These are phyloP conservation scores for Medauroidea extradentata DNA, from an alignment of 1,140 invertebrate genomes.

Conservation along the genomic window DNA sequence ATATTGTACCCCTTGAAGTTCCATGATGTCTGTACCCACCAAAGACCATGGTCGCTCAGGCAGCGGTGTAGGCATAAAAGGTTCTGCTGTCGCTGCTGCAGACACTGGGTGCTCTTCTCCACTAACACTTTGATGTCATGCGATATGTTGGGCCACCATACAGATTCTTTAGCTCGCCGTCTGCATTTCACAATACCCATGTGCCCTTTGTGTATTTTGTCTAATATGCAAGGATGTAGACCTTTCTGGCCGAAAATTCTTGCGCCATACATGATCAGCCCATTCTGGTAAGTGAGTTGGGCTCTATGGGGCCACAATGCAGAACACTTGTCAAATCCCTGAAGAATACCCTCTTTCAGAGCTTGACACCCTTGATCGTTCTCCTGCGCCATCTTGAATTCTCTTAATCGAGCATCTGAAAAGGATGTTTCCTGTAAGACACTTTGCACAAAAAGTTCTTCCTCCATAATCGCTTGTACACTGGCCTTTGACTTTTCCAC, in stretches of 20 bases:
- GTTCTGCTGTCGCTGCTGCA: neutral
- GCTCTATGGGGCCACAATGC: neutral
- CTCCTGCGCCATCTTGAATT: neutral
- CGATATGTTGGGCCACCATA: conserved; percentile 1
- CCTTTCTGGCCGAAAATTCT: neutral
- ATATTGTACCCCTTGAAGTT: neutral
- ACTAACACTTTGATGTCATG: neutral
- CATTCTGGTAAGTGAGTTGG: neutral
- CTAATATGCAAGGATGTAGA: neutral
- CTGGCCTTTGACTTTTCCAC: neutral
- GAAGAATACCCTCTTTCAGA: neutral
- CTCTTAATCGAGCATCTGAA: neutral
- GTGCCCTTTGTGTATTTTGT: conserved; percentile 1
- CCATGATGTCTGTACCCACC: neutral
- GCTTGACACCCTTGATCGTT: neutral
- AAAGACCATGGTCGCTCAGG: neutral
- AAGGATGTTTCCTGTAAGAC: neutral
- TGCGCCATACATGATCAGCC: neutral
- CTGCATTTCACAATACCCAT: neutral
- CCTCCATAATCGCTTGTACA: neutral
- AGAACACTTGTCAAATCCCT: neutral
- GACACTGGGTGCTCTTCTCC: neutral
- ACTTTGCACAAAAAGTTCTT: neutral
- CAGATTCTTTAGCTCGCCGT: neutral
- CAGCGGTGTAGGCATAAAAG: neutral